Percentiles rank a stretch among this genome's conserved stretches.
Evolutionary conservation across 2,888 invertebrate genomes (phyloP).

Genomic region (Apamea sordens): DNA sequence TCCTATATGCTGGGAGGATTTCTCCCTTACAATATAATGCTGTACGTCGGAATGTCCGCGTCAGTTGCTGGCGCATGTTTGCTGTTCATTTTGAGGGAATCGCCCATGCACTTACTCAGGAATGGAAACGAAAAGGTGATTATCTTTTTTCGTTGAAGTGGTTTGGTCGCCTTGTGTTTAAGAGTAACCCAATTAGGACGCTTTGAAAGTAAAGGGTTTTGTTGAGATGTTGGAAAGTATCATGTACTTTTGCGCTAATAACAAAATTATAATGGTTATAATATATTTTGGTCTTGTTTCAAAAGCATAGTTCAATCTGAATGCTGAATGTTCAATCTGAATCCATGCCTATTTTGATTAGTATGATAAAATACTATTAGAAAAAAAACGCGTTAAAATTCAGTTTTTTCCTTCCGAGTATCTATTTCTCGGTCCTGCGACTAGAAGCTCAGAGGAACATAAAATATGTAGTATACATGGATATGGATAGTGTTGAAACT

Average conservation of each 20-base stretch:
- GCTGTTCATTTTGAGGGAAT: slow-evolving; percentile 54
- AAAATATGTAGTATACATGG: not conserved
- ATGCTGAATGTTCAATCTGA: too few species aligned
- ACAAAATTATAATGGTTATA: not conserved
- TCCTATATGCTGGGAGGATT: slow-evolving; percentile 61
- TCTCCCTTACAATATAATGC: slow-evolving; percentile 43
- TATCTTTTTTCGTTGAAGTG: not conserved
- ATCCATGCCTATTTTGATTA: not conserved
- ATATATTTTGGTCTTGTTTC: not conserved
- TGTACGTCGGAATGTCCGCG: slow-evolving; percentile 56
- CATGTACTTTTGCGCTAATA: too few species aligned
- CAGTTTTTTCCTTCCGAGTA: not conserved
- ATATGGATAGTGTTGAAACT: not conserved
- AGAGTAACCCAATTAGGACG: not conserved
- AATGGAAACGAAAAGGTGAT: slow-evolving; percentile 57
- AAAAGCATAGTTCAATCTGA: not conserved
- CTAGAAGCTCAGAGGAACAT: not conserved
- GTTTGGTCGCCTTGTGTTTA: not conserved
- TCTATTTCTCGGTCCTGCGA: not conserved
- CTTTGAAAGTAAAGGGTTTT: too few species aligned
- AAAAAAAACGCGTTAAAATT: not conserved
- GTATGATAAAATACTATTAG: not conserved
- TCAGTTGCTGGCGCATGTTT: slow-evolving; percentile 9
- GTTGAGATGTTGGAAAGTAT: too few species aligned
- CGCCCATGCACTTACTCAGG: slow-evolving; percentile 51